These are phyloP conservation scores for Antedon mediterranea DNA, from an alignment of 53 echinoderm and acorn worm species.

Conservation along the genomic window DNA sequence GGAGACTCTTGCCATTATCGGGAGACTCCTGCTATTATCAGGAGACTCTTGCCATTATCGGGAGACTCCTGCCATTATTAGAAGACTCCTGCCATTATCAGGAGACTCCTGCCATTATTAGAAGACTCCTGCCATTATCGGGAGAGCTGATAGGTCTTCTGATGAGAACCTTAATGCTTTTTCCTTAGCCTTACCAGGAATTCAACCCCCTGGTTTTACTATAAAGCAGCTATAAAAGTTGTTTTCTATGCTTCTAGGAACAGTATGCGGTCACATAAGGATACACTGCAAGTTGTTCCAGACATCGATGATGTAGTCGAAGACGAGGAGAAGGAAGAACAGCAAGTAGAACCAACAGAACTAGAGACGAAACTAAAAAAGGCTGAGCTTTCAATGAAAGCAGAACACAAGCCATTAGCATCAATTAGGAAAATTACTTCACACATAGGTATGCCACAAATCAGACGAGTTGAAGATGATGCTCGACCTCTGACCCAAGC, in stretches of 20 bases:
- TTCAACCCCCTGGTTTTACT: no score
- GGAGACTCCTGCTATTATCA: no score
- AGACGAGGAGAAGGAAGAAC: constrained; percentile 38
- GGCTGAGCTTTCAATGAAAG: neutral
- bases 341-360: neutral
- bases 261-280: constrained; percentile 64
- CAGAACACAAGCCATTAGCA: neutral
- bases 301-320: constrained; percentile 52
- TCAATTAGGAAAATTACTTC: neutral
- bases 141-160: no score
- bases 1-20: no score
- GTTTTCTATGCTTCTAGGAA: constrained; percentile 34
- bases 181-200: no score
- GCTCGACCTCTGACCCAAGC: constrained; percentile 42
- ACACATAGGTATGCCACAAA: constrained; percentile 19
- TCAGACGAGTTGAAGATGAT: constrained; percentile 33
- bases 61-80: no score
- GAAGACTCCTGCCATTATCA: no score
- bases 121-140: no score
- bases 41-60: no score
- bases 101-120: no score
- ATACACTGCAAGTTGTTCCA: constrained; percentile 71
- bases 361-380: constrained; percentile 14
- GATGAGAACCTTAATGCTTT: no score
- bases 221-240: neutral